Percentiles rank a stretch among this genome's conserved stretches.
These are phyloP conservation scores for Melieria picta DNA, from an alignment of 2,888 invertebrate species.

Conservation along the genomic window DNA sequence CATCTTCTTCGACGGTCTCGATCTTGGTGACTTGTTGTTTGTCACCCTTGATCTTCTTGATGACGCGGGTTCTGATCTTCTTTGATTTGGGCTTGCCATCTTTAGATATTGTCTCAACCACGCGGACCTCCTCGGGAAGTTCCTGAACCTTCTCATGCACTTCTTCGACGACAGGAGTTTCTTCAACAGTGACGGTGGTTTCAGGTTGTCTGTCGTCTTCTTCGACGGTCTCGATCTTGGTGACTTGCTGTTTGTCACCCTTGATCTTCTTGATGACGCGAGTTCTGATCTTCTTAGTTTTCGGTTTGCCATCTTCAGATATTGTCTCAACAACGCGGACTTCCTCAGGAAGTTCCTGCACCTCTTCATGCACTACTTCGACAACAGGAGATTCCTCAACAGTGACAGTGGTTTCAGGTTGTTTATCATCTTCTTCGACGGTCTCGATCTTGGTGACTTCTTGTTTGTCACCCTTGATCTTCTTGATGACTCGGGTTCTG, in stretches of 20 bases:
- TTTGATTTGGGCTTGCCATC: constrained; percentile 38
- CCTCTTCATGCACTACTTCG: constrained; percentile 31
- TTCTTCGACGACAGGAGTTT: constrained; percentile 30
- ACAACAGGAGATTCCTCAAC: constrained; percentile 33
- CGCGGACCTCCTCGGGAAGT: constrained; percentile 36
- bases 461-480: constrained; percentile 50
- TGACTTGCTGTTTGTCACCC: constrained; percentile 40
- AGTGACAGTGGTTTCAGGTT: constrained; percentile 45
- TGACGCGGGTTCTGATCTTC: constrained; percentile 36
- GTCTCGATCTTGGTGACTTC: constrained; percentile 52
- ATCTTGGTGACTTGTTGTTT: constrained; percentile 40
- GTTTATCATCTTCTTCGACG: constrained; percentile 50
- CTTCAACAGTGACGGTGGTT: constrained; percentile 37
- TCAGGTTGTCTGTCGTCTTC: constrained; percentile 40
- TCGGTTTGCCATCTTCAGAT: constrained; percentile 37
- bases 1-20: constrained; percentile 41
- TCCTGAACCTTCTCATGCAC: constrained; percentile 28
- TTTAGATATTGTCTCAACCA: constrained; percentile 33
- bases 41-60: constrained; percentile 37
- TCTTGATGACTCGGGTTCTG: constrained; percentile 50
- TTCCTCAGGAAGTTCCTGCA: constrained; percentile 38
- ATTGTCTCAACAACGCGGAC: constrained; percentile 36
- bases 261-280: constrained; percentile 38
- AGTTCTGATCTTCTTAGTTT: constrained; percentile 35
- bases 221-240: constrained; percentile 40